Evolutionary conservation across 1,140 invertebrate species (phyloP).

Genomic region (Drosophila eugracilis): DNA sequence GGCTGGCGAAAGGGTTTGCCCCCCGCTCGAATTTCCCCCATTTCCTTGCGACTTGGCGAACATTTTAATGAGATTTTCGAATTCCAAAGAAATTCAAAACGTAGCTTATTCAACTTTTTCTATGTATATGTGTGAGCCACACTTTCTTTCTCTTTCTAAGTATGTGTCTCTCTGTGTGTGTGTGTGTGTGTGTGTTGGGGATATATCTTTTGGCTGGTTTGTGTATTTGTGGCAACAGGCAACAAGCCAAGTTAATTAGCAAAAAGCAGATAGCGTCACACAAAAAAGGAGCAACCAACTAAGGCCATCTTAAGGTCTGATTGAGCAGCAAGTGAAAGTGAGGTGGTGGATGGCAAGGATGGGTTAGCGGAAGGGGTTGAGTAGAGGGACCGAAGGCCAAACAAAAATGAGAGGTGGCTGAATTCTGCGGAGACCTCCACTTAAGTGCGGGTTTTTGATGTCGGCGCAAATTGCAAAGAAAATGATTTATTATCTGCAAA

Average conservation of each 20-base stretch:
- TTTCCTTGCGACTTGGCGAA: constrained; percentile 34
- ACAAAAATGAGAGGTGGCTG: constrained; percentile 4
- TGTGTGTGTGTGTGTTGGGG: background rate
- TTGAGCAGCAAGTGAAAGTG: constrained; percentile 15
- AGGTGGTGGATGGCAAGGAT: constrained; percentile 8
- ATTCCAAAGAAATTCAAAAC: constrained; percentile 71
- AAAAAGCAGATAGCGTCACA: constrained; percentile 79
- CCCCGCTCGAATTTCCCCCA: constrained; percentile 1
- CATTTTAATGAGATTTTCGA: constrained; percentile 78
- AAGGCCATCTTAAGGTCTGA: constrained; percentile 60
- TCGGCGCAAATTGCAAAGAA: constrained; percentile 67
- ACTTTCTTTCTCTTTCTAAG: background rate
- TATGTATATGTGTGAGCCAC: constrained; percentile 16
- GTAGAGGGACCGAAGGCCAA: background rate
- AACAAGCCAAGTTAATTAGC: constrained; percentile 78
- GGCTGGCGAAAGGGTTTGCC: background rate
- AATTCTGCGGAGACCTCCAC: constrained; percentile 37
- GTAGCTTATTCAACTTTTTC: constrained; percentile 48
- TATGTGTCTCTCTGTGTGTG: constrained; percentile 3
- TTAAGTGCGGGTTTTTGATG: constrained; percentile 58
- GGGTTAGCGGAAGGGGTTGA: background rate
- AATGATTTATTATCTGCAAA: constrained; percentile 80
- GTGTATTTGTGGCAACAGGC: constrained; percentile 54
- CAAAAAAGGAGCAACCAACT: constrained; percentile 73
- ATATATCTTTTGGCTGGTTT: too few relatives aligned